phyloP scores from a whole-genome alignment of 2,888 invertebrate genomes.

The Crepidodera aurea region DNA sequence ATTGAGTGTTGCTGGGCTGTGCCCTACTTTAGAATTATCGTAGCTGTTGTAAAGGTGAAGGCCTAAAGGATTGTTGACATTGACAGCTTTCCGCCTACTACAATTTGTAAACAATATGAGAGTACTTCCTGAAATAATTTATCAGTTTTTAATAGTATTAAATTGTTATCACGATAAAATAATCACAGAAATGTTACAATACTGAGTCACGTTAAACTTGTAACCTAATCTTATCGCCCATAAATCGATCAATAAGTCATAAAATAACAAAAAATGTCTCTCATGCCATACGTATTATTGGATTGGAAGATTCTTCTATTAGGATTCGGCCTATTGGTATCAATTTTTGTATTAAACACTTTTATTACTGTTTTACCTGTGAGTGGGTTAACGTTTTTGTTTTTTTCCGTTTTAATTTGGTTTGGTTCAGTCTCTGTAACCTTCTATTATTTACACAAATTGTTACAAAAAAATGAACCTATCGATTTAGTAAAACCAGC shows the following conservation, averaged over 20 bases:
- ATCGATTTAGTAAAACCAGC: slow-evolving; percentile 57
- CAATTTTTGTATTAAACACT: slow-evolving; percentile 38
- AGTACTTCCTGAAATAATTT: slow-evolving; percentile 1
- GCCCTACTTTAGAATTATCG: no score
- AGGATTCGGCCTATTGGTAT: slow-evolving; percentile 37
- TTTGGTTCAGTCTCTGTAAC: slow-evolving; percentile 63
- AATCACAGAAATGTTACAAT: slow-evolving; percentile 7
- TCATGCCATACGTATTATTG: slow-evolving; percentile 26
- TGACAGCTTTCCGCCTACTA: background rate
- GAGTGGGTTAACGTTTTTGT: slow-evolving; percentile 40
- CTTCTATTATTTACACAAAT: slow-evolving; percentile 65
- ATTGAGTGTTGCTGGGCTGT: no score
- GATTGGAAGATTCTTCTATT: slow-evolving; percentile 42
- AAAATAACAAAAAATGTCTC: slow-evolving; percentile 10
- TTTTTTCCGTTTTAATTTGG: slow-evolving; percentile 61
- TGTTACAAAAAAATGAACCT: slow-evolving; percentile 65
- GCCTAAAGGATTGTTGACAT: background rate
- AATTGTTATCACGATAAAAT: slow-evolving; percentile 10
- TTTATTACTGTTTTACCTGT: slow-evolving; percentile 42
- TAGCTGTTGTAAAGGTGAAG: no score
- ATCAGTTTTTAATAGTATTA: background rate
- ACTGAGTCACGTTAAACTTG: slow-evolving; percentile 2
- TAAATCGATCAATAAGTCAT: slow-evolving; percentile 16
- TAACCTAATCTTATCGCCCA: background rate
- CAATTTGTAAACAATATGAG: slow-evolving; percentile 15